Evolutionary conservation across 1,140 invertebrate species (phyloP), one percentile per base, ranked within the genome.

Genomic region (Plectrocnemia conspersa): DNA sequence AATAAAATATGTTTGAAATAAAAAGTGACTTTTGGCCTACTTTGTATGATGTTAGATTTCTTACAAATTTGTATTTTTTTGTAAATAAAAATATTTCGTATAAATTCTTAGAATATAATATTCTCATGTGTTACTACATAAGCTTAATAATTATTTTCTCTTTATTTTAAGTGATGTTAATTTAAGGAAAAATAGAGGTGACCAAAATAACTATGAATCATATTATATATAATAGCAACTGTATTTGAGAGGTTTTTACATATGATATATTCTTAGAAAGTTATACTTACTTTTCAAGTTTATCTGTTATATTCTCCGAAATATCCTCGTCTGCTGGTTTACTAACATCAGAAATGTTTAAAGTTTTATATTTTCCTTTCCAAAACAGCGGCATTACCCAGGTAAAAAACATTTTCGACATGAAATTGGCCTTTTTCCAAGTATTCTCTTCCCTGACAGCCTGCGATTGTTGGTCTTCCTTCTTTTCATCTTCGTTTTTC

Each of bases 391-490:
- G 71, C 38, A 71, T 52, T 5, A 64, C 54, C 71, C 71, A 74
- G 25, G 62, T 59, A 57, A 74, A 74, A 48, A 70, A 58, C 41
- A 71, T 32, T 50, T 70, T 66, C 0, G 71, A 74, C 2, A 73
- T 50, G 18, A 65, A 55, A 56, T 66, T 71, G 1, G 71, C 70
- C 11, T 47, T 32, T n/a, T 40, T 46, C 27, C 29, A 40, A 6
- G 55, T 50, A 38, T 58, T 62, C 9, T 47, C 36, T 45, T 62
- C 58, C 11, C 27, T 41, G 21, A 13, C 38, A 13, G 16, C 5
- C 16, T 41, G 33, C 16, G 19, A 5, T 22, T 6, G 5, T 3
- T 16, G 38, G 15, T 19, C 3, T 41, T 41, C 15, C 38, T 10
- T 41, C 25, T 25, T 44, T 22, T 40, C 15, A 40, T 3, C n/a